Evolutionary conservation across 2,797 vertebrate genomes (phyloP).

Genomic region (Pantherophis alleghaniensis): DNA sequence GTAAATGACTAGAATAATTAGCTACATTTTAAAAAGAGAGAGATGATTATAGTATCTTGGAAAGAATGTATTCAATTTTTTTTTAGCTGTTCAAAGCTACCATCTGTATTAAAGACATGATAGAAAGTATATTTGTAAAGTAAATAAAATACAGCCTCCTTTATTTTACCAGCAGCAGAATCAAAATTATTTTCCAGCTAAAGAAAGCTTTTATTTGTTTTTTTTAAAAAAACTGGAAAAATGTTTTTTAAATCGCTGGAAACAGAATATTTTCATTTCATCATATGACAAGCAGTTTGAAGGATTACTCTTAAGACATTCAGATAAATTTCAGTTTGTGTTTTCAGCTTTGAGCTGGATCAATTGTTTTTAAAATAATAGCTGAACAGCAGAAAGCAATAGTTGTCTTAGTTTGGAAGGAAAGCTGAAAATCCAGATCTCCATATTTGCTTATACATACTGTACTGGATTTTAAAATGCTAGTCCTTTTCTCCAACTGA

Average conservation of each 20-base stretch:
- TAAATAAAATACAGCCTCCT: conserved; percentile 36
- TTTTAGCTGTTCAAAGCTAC: conserved; percentile 38
- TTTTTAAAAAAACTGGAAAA: not conserved
- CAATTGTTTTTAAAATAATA: conserved; percentile 29
- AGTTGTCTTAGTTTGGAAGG: not conserved
- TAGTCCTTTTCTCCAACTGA: not conserved
- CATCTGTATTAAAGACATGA: conserved; percentile 5
- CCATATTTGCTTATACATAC: not conserved
- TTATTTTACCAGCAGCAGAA: conserved; percentile 25
- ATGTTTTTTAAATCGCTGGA: not conserved
- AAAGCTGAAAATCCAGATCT: not conserved
- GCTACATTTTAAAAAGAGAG: not conserved
- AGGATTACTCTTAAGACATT: conserved; percentile 7
- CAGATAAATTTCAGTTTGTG: conserved; percentile 4
- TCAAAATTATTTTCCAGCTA: conserved; percentile 24
- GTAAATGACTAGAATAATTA: conserved; percentile 40
- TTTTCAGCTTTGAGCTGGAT: conserved; percentile 1
- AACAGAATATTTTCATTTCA: conserved; percentile 46
- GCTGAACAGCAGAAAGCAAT: not conserved
- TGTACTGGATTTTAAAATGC: not conserved
- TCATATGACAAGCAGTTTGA: conserved; percentile 7
- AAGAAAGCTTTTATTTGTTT: not conserved
- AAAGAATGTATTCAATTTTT: conserved; percentile 29
- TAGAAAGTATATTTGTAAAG: conserved; percentile 48
- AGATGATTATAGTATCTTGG: not conserved